Evolutionary conservation across 2,113 vertebrate species (phyloP).

Genomic region (Gymnobelideus leadbeateri): DNA sequence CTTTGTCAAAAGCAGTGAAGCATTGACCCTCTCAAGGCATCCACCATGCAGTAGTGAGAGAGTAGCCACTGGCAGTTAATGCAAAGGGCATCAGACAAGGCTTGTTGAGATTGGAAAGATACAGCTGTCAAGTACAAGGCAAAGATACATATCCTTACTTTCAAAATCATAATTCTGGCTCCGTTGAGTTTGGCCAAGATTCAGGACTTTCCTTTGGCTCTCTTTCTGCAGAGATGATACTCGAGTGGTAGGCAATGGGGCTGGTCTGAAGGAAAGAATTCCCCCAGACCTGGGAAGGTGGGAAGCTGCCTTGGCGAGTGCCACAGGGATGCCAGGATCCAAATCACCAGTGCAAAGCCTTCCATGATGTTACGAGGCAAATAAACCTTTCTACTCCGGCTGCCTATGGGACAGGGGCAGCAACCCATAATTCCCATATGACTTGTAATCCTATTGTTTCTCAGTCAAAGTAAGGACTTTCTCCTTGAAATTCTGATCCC

Average conservation of each 20-base stretch:
- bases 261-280: neutral
- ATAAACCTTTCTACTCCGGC: neutral
- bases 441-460: neutral
- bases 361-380: neutral
- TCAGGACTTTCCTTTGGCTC: neutral
- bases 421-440: neutral
- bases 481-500: neutral
- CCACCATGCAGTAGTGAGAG: neutral
- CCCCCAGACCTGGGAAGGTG: neutral
- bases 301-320: neutral
- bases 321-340: neutral
- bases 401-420: neutral
- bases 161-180: neutral
- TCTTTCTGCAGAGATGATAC: neutral
- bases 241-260: neutral
- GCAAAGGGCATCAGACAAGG: neutral
- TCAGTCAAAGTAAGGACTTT: neutral
- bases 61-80: neutral
- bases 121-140: neutral
- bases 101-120: neutral
- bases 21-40: neutral
- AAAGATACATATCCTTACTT: neutral
- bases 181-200: neutral
- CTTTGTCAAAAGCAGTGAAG: neutral
- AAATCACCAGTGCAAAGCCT: neutral